phyloP scores from a whole-genome alignment of 2,113 vertebrate species.

The Psephotus haematonotus region DNA sequence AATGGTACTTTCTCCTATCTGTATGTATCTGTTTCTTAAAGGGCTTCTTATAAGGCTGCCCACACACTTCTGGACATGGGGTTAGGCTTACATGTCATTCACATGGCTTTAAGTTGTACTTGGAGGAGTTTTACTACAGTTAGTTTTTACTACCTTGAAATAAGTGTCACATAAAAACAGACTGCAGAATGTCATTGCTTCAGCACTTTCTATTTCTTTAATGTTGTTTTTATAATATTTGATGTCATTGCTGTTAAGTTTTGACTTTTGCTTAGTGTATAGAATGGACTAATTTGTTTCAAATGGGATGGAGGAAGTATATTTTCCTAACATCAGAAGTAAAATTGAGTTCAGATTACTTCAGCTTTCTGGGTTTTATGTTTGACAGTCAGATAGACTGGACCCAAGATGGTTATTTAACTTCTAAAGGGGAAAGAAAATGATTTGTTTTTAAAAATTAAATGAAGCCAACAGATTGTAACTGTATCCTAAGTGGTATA shows the following conservation, averaged over 20 bases:
- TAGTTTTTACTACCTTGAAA: neutral
- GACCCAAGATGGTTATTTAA: neutral
- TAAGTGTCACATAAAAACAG: neutral
- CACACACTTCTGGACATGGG: neutral
- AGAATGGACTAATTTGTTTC: neutral
- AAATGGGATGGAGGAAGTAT: neutral
- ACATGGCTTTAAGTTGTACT: neutral
- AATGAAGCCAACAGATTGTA: neutral
- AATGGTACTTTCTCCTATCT: neutral
- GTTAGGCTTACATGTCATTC: neutral
- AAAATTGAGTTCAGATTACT: neutral
- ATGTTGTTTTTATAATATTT: neutral
- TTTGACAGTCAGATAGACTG: neutral
- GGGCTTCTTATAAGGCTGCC: neutral
- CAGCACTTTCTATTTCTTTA: neutral
- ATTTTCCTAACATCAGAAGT: neutral
- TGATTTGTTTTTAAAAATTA: neutral
- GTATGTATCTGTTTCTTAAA: neutral
- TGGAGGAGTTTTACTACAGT: neutral
- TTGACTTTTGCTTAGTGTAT: neutral
- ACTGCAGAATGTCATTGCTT: neutral
- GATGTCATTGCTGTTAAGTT: neutral
- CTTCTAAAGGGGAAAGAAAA: neutral
- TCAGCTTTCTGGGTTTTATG: neutral
- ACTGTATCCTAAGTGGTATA: neutral